Base-by-base conservation (phyloP, 2,888 invertebrate genomes). In the Torymus auratus region DNA sequence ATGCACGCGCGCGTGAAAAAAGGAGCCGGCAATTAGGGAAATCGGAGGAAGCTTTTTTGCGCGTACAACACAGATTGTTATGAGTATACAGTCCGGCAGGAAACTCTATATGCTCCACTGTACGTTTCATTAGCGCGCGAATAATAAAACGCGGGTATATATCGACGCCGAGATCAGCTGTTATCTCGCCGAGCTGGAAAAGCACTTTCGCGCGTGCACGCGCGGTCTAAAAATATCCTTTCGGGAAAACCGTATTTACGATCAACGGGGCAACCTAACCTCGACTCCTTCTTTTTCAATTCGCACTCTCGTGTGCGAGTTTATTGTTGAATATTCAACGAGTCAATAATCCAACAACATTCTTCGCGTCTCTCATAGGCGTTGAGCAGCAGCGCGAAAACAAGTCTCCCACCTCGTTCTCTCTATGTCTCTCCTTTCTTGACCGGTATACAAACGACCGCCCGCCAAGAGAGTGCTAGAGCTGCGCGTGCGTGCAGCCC, bases 351-450 rank as follows among this genome's bases (percentile, higher is more conserved):
- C 61, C 12, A 12, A 60, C 58, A 61, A 68, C 67, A 67, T 60
- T 67, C 75, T 78, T 15, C 56, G 82, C 56, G 80, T 82, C 76
- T 14, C 50, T 78, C 67, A 41, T 79, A 62, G 64, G 62, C 56
- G 53, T 65, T 50, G 28, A 58, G 15, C 50, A 58, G 15, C 50
- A 50, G 65, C 50, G 65, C 65, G 65, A 65, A 74, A 74, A 74
- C 65, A 50, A 75, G 67, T 67, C 67, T 58, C 71, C 62, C 62
- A n/a, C 53, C 0, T 7, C n/a, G 28, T 41, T 12, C 15, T 13
- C 12, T 41, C 41, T 41, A 3, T 28, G 7, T 41, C 41, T 41
- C 41, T 41, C 41, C 41, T 41, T 41, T 41, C 41, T 41, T 41
- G 41, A 41, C 41, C 41, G 41, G 41, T 41, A 13, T 41, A 13